phyloP scores from a whole-genome alignment of 2,888 invertebrate species.

The Polymixis lichenea region DNA sequence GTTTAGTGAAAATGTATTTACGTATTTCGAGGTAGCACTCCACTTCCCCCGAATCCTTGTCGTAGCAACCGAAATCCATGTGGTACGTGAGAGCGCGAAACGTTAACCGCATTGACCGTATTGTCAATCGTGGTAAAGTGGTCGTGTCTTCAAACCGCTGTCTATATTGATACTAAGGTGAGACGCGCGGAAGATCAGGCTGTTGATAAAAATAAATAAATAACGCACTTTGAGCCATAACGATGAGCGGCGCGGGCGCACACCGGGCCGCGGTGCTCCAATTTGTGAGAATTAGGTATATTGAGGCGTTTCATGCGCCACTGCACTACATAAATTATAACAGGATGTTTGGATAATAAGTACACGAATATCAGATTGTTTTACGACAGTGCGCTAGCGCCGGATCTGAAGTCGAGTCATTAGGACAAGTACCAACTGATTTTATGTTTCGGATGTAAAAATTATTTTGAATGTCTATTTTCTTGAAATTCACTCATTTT shows the following conservation, averaged over 20 bases:
- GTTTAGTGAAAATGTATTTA: slow-evolving; percentile 89
- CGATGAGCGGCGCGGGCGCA: slow-evolving; percentile 82
- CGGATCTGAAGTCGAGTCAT: slow-evolving; percentile 54
- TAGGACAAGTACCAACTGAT: slow-evolving; percentile 57
- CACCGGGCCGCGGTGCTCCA: slow-evolving; percentile 81
- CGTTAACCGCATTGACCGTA: slow-evolving; percentile 79
- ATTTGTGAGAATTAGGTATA: slow-evolving; percentile 82
- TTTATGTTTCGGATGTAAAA: slow-evolving; percentile 54
- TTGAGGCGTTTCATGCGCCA: slow-evolving; percentile 73
- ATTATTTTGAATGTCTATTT: slow-evolving; percentile 57
- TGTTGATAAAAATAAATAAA: slow-evolving; percentile 86
- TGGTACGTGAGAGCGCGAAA: slow-evolving; percentile 74
- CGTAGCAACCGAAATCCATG: slow-evolving; percentile 92
- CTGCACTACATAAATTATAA: slow-evolving; percentile 76
- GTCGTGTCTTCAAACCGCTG: slow-evolving; percentile 85
- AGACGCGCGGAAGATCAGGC: slow-evolving; percentile 79
- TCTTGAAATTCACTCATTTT: slow-evolving; percentile 34
- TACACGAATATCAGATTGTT: slow-evolving; percentile 75
- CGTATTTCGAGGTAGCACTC: slow-evolving; percentile 93
- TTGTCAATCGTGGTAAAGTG: slow-evolving; percentile 77
- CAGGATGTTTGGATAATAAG: slow-evolving; percentile 86
- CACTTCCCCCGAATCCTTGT: slow-evolving; percentile 92
- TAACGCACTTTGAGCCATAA: slow-evolving; percentile 88
- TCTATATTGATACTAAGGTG: slow-evolving; percentile 86
- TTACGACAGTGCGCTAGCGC: slow-evolving; percentile 53